Evolutionary conservation across 2,888 invertebrate genomes (phyloP), one percentile per base, ranked within the genome.

Genomic region (Eupithecia pulchellata): DNA sequence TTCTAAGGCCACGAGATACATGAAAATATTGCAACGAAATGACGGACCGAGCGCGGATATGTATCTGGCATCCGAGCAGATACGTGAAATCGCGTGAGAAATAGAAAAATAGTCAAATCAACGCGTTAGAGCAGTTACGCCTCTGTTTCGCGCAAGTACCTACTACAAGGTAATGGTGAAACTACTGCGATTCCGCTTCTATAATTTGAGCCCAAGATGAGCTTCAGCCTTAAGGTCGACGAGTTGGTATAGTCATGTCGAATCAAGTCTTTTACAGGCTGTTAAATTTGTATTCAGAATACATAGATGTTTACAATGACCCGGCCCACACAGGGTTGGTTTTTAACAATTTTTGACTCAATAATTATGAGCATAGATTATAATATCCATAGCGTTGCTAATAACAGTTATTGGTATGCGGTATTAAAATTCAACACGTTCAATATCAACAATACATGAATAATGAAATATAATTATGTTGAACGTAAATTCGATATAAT

Each of bases 401-500:
- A n/a, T 8, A n/a, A 3, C 5, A 42, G n/a, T n/a, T n/a, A n/a
- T 17, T 32, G 3, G 36, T 14, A 11, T 13, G 13, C 1, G 13
- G 14, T 4, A 36, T 1, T 36, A 47, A 4, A n/a, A 6, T 9
- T 0, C 20, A 20, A 3, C 55, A 8, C 4, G 30, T 42, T 30
- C n/a, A 4, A 34, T 47, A 36, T 39, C 52, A 47, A 65, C 25
- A 36, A 69, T 39, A 30, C 27, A 34, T n/a, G 58, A 61, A 60
- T 27, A 64, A 29, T 27, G 8, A 65, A 52, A 47, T 61, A 55
- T 60, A 57, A 57, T 42, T 64, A 60, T 52, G 67, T 55, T 36
- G 34, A 71, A 71, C 60, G 36, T 70, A 63, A 63, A 70, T 66
- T 32, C 32, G 13, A 20, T 47, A 29, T 36, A 34, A 64, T 57